Conservation (phyloP, 2,888 invertebrate genomes). For the Yponomeuta plumbellus region DNA sequence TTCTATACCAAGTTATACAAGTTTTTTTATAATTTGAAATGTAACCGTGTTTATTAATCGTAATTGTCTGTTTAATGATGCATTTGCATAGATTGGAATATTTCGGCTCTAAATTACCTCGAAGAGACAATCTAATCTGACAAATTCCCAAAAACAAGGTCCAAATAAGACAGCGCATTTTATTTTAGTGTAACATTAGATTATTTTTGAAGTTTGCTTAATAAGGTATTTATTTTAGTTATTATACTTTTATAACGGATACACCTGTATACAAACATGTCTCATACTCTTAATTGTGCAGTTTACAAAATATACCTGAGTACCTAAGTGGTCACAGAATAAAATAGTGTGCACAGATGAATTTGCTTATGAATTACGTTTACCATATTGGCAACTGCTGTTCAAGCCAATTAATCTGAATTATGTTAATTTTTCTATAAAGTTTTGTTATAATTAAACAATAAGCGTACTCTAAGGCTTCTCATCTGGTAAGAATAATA, state of each 20-base stretch:
- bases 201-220: slow-evolving; percentile 65
- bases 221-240: slow-evolving; percentile 76
- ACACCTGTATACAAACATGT: slow-evolving; percentile 65
- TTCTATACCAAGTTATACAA: not conserved
- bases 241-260: slow-evolving; percentile 69
- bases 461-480: slow-evolving; percentile 49
- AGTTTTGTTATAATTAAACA: slow-evolving; percentile 17
- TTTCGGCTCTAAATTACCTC: not conserved
- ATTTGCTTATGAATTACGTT: slow-evolving; percentile 35
- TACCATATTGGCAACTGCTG: slow-evolving; percentile 2
- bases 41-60: slow-evolving; percentile 27
- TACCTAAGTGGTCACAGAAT: slow-evolving; percentile 11
- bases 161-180: slow-evolving; percentile 53
- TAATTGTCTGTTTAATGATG: slow-evolving; percentile 29
- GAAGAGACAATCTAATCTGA: slow-evolving; percentile 8
- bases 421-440: slow-evolving; percentile 15
- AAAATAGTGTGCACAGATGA: slow-evolving; percentile 29
- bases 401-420: slow-evolving; percentile 1
- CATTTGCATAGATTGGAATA: not conserved
- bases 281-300: slow-evolving; percentile 19
- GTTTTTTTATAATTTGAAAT: slow-evolving; percentile 1
- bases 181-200: slow-evolving; percentile 60
- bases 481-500: slow-evolving; percentile 57
- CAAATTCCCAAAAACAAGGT: slow-evolving; percentile 13
- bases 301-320: slow-evolving; percentile 17